phyloP scores from a whole-genome alignment of 1,140 invertebrate species.

The Drosophila nikananu region DNA sequence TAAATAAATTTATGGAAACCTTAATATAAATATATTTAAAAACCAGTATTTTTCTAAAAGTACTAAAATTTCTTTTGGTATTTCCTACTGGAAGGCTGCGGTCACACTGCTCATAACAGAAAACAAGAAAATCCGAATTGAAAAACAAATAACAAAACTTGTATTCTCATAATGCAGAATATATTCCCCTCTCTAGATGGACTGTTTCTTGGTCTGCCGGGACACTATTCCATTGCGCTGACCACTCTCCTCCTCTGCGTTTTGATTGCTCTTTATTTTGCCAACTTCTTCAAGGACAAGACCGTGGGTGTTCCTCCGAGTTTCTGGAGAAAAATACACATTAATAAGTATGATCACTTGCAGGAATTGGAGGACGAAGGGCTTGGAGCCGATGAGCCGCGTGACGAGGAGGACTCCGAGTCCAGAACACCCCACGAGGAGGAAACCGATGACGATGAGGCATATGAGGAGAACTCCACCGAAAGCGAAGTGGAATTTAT shows the following conservation, averaged over 20 bases:
- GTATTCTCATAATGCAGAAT: conserved; percentile 29
- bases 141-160: conserved; percentile 18
- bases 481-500: conserved; percentile 56
- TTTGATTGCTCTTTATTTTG: conserved; percentile 69
- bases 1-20: neutral
- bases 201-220: conserved; percentile 62
- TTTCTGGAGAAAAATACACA: neutral
- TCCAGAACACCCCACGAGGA: conserved; percentile 33
- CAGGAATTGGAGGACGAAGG: conserved; percentile 72
- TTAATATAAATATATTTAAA: too few relatives aligned
- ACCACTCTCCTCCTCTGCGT: conserved; percentile 72
- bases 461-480: conserved; percentile 56
- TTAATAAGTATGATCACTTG: neutral
- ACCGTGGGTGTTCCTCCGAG: conserved; percentile 38
- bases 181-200: conserved; percentile 20
- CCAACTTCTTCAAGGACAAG: conserved; percentile 76
- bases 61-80: neutral
- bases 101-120: conserved; percentile 23
- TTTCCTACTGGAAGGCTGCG: neutral
- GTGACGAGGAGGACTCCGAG: conserved; percentile 45
- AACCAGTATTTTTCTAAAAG: neutral
- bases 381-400: conserved; percentile 57
- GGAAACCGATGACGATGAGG: conserved; percentile 58
- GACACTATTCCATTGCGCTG: conserved; percentile 65
- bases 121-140: conserved; percentile 2